Base-by-base conservation (phyloP, 2,888 invertebrate genomes). In the Noctua fimbriata region DNA sequence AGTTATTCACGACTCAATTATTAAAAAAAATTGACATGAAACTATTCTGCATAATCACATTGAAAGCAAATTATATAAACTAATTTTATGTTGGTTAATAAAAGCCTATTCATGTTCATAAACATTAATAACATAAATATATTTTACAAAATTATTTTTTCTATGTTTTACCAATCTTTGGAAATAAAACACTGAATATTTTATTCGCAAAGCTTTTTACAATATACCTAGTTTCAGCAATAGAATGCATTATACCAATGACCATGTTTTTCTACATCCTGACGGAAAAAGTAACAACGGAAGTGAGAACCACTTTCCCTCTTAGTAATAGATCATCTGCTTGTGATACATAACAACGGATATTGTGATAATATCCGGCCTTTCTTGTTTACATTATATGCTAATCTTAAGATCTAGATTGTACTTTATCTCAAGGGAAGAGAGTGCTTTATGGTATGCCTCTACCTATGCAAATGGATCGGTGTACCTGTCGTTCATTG, bases 351-450 rank as follows among this genome's bases (percentile, higher is more conserved):
- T 47, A 55, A 66, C 65, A 82, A 66, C 77, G 78, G 55, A 77
- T 78, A 83, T 77, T n/a, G 32, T 32, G 16, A 28, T 12, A 60
- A n/a, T 52, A 83, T 83, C 78, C 83, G 49, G 21, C 16, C 58
- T 49, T 80, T 67, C 78, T 83, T 66, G 28, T n/a, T 55, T 18
- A 77, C 66, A 32, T 58, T n/a, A 52, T 67, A 2, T 9, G 14
- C n/a, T 44, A 47, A 32, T 12, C 10, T n/a, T 18, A 28, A n/a
- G 4, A 52, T 77, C 67, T 36, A 78, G 14, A 52, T 52, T 67
- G 3, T 44, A 36, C 49, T 44, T 52, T 78, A 78, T 52, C 44
- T 21, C 58, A 77, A 44, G 16, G 44, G 0, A 44, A 44, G 10
- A 60, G 41, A 67, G 18, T n/a, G 32, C 18, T 58, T 12, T 49